These are phyloP conservation scores for Himalopsyche tibetana DNA, from an alignment of 2,888 invertebrate genomes.

Conservation along the genomic window DNA sequence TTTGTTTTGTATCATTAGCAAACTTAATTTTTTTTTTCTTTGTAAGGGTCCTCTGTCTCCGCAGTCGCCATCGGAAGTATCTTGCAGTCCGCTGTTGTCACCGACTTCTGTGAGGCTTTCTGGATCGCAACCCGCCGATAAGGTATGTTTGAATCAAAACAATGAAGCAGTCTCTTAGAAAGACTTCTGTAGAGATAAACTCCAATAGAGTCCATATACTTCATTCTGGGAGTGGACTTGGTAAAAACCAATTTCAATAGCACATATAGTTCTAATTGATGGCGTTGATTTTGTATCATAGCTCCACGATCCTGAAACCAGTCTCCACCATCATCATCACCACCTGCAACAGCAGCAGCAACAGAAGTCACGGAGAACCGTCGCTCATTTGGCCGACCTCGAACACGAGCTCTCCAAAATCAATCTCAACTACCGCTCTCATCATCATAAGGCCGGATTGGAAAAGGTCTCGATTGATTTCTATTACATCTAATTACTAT, in stretches of 20 bases:
- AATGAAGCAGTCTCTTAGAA: too few relatives aligned
- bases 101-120: constrained; percentile 70
- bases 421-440: constrained; percentile 75
- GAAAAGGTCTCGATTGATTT: background rate
- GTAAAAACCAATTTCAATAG: too few relatives aligned
- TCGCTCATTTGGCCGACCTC: constrained; percentile 76
- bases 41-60: constrained; percentile 78
- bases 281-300: constrained; percentile 52
- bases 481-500: too few relatives aligned
- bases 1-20: background rate
- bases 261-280: background rate
- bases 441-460: constrained; percentile 68
- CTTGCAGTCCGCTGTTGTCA: constrained; percentile 75
- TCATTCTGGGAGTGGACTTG: too few relatives aligned
- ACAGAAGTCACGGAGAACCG: constrained; percentile 70
- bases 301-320: constrained; percentile 68
- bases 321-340: constrained; percentile 63
- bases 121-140: constrained; percentile 48
- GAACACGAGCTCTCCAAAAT: constrained; percentile 81
- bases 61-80: constrained; percentile 75
- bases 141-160: constrained; percentile 21
- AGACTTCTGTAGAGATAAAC: too few relatives aligned
- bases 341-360: constrained; percentile 63
- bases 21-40: constrained; percentile 56
- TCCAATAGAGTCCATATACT: too few relatives aligned